A percentile compares a stretch with the other conserved stretches of the same genome.
These are phyloP conservation scores for Orycteropus afer DNA, from an alignment of 2,113 vertebrate species.

Conservation along the genomic window DNA sequence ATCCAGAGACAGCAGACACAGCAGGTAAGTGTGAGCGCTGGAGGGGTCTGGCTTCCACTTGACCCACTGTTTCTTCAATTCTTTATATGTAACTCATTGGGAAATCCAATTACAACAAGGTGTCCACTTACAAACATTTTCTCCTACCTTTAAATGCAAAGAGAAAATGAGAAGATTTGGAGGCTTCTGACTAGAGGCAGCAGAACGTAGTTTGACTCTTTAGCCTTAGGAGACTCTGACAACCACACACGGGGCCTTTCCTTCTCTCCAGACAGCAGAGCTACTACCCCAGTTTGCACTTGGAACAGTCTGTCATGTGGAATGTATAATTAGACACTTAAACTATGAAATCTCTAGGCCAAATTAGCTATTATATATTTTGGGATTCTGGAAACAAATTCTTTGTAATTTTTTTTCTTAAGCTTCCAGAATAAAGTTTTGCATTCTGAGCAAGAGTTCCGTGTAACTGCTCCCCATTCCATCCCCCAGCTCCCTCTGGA, in stretches of 20 bases:
- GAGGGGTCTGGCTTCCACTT: neutral
- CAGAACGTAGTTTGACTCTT: neutral
- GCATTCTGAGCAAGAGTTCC: neutral
- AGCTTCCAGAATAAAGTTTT: constrained; percentile 33
- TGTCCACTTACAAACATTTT: neutral
- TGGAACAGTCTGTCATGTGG: neutral
- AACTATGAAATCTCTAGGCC: neutral
- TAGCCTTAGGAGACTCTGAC: neutral
- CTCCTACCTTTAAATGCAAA: neutral
- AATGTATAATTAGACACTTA: neutral
- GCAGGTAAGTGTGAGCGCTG: constrained; percentile 81
- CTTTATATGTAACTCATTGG: neutral
- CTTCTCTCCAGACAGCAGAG: neutral
- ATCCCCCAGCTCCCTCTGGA: constrained; percentile 25
- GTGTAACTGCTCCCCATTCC: neutral
- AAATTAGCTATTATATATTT: neutral
- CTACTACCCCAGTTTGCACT: neutral
- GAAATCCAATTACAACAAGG: neutral
- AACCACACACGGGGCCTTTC: neutral
- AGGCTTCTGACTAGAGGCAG: neutral
- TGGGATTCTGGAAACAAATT: neutral
- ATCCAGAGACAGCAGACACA: constrained; percentile 87
- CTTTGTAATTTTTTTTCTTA: constrained; percentile 38
- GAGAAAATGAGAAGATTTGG: neutral
- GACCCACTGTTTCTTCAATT: fast-evolving